Evolutionary conservation across 1,140 invertebrate genomes (phyloP).

Genomic region (Armadillidium nasatum): DNA sequence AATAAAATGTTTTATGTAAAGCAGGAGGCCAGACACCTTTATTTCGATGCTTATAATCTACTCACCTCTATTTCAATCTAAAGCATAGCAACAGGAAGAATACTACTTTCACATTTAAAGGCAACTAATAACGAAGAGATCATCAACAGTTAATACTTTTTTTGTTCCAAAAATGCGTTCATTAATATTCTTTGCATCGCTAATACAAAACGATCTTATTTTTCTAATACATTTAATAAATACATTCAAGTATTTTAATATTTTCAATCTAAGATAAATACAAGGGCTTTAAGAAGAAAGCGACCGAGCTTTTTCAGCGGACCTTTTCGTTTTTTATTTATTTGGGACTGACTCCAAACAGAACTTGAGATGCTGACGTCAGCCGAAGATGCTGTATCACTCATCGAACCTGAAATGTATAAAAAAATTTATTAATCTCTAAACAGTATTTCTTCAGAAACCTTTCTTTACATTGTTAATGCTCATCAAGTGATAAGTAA

Average conservation of each 20-base stretch:
- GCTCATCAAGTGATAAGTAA: no score
- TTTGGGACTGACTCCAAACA: conserved; percentile 33
- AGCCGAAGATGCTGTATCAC: conserved; percentile 35
- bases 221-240: neutral
- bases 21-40: neutral
- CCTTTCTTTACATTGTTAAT: no score
- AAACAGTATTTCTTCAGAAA: no score
- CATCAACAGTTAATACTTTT: neutral
- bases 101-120: neutral
- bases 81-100: neutral
- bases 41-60: neutral
- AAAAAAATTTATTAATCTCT: no score
- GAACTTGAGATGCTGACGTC: conserved; percentile 41
- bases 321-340: conserved; percentile 38
- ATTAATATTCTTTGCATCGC: neutral
- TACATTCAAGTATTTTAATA: neutral
- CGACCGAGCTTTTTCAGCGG: conserved; percentile 41
- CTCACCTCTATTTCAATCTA: neutral
- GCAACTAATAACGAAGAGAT: neutral
- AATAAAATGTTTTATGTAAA: neutral
- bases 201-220: neutral
- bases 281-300: conserved; percentile 42
- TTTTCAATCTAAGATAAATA: conserved; percentile 42
- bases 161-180: no score
- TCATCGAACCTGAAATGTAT: neutral